These are phyloP conservation scores for Zosterops pallidus DNA, from an alignment of 2,113 vertebrate genomes.

Conservation along the genomic window DNA sequence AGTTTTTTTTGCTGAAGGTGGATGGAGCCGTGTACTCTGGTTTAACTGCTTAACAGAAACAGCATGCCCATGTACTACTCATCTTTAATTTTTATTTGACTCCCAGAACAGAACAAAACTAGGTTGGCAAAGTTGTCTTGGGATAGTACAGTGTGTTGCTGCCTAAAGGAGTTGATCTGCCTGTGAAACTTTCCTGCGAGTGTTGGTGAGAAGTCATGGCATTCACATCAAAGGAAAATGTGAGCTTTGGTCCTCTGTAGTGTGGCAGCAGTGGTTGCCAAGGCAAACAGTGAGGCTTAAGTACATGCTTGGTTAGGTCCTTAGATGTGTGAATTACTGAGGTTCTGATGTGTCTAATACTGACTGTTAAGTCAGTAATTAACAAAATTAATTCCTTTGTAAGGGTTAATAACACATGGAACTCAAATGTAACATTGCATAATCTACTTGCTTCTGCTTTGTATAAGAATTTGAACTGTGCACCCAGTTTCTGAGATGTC, in stretches of 20 bases:
- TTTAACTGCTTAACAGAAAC: neutral
- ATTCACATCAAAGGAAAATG: neutral
- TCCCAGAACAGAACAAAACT: neutral
- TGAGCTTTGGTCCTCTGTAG: neutral
- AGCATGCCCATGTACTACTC: neutral
- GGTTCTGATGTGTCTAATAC: neutral
- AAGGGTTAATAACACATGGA: neutral
- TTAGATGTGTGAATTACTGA: constrained; percentile 1
- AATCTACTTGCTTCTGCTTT: neutral
- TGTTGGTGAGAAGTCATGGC: neutral
- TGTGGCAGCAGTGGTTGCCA: neutral
- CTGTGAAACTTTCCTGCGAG: neutral
- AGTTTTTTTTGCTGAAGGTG: neutral
- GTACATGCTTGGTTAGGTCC: neutral
- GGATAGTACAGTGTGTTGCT: neutral
- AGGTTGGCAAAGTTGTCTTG: neutral
- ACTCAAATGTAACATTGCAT: neutral
- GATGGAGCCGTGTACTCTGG: neutral
- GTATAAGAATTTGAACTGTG: neutral
- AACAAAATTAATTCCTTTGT: neutral
- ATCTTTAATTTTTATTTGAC: neutral
- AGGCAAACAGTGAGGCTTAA: neutral
- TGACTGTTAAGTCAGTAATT: constrained; percentile 15
- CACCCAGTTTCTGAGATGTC: neutral
- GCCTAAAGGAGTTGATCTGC: neutral